phyloP scores from a whole-genome alignment of 2,888 invertebrate genomes.

The Gastracanthus pulcherrimus region DNA sequence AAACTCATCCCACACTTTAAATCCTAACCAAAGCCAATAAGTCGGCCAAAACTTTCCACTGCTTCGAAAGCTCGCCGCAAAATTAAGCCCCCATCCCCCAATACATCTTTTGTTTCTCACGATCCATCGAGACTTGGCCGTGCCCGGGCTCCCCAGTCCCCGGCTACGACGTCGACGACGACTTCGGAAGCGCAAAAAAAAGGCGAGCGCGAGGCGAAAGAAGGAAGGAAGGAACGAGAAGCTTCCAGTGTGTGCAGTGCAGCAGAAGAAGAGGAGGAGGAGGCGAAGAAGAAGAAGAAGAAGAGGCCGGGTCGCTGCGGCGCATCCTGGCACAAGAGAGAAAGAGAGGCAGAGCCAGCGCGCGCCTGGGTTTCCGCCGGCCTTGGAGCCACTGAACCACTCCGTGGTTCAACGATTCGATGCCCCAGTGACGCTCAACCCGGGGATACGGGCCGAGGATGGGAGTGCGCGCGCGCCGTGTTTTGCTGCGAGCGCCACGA shows the following conservation, averaged over 20 bases:
- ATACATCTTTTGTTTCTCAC: slow-evolving; percentile 31
- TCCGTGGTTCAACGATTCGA: slow-evolving; percentile 78
- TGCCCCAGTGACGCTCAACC: slow-evolving; percentile 74
- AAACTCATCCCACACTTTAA: too few species aligned
- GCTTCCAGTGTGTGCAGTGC: slow-evolving; percentile 47
- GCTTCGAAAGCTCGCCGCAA: too few species aligned
- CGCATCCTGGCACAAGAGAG: slow-evolving; percentile 57
- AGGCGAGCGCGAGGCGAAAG: slow-evolving; percentile 14
- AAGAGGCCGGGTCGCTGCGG: neutral
- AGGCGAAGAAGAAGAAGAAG: neutral
- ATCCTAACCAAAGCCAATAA: too few species aligned
- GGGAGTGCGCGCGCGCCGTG: neutral
- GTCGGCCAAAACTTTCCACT: too few species aligned
- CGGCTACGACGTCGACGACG: neutral
- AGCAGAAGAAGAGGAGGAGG: slow-evolving; percentile 1
- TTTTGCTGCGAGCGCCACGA: neutral
- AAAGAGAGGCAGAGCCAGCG: slow-evolving; percentile 63
- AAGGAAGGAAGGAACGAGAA: slow-evolving; percentile 63
- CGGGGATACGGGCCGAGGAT: slow-evolving; percentile 27
- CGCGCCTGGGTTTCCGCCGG: slow-evolving; percentile 75
- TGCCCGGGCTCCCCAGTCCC: too few species aligned
- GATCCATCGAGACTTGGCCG: too few species aligned
- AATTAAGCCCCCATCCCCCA: neutral
- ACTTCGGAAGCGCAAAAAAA: neutral
- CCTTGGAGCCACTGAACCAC: slow-evolving; percentile 78